Evolutionary conservation across 2,113 vertebrate genomes (phyloP), one percentile per base, ranked within the genome.

Genomic region (Hippocampus zosterae): DNA sequence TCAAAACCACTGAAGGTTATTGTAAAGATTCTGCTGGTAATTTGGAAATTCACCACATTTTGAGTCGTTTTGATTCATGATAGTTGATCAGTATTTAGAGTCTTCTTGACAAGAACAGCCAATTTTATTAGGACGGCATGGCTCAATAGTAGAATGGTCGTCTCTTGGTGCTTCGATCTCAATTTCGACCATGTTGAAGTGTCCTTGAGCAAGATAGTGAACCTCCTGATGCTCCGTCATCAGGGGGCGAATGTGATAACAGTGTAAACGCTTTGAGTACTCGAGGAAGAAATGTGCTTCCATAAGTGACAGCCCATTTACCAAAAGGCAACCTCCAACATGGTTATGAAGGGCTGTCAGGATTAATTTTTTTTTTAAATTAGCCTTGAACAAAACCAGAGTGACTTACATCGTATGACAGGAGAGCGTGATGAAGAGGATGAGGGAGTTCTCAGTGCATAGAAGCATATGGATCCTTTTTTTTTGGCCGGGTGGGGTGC

Each of bases 361-460:
- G 73, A 84, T 85, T 76, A 73, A 84, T 37, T 68, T 82, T 85
- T 77, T 84, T 83, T 85, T 84, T 72, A 76, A 76, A 77, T 83
- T 75, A 70, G 71, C 53, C 71, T 79, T 76, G 74, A 74, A 75
- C 59, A 73, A 55, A 77, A 84, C 68, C 48, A 64, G 62, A 72
- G 75, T 75, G 75, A 85, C 72, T 83, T 81, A 82, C 64, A 55
- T 71, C 37, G 5, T 33, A 8, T 63, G 46, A 46, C 52, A 68
- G 25, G 21, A 69, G 65, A 69, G 63, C 67, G 41, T 60, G 76
- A 78, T 72, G 69, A 65, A 74, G 61, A 73, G 48, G 59, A 41
- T n/a, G 62, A 67, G 16, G 67, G 66, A 57, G 18, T 21, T 63
- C 46, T 65, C 52, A 46, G 62, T 48, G 53, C 59, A 71, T 71